phyloP scores from a whole-genome alignment of 1,140 invertebrate species.

The Acyrthosiphon pisum region DNA sequence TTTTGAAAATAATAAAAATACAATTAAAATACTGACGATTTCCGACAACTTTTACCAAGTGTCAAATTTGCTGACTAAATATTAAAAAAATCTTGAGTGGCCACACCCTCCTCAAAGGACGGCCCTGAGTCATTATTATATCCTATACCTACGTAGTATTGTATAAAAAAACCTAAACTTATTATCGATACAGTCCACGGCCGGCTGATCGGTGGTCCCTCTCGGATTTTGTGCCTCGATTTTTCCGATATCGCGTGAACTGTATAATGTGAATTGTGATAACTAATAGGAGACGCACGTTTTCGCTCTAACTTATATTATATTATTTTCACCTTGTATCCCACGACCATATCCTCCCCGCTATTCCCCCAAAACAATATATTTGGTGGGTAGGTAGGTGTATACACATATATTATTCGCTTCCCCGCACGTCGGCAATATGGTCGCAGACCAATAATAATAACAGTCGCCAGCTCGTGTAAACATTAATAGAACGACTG shows the following conservation, averaged over 20 bases:
- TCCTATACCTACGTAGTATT: too few species aligned
- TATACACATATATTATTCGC: background rate
- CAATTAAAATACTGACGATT: too few species aligned
- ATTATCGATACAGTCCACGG: background rate
- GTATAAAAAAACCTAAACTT: too few species aligned
- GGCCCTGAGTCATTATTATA: too few species aligned
- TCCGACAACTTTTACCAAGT: too few species aligned
- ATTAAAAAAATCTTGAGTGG: too few species aligned
- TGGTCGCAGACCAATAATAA: background rate
- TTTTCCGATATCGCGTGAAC: background rate
- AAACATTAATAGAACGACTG: background rate
- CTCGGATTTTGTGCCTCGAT: background rate
- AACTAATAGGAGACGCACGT: slow-evolving; percentile 2
- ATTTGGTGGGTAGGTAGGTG: background rate
- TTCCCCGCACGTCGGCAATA: background rate
- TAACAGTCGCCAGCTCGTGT: background rate
- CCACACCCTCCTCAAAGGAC: too few species aligned
- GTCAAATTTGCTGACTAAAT: too few species aligned
- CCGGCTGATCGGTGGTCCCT: background rate
- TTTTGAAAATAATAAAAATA: too few species aligned
- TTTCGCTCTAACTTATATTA: background rate
- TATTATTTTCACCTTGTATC: background rate
- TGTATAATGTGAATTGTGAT: background rate
- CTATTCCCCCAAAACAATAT: background rate
- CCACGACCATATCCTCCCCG: too few species aligned